phyloP scores from a whole-genome alignment of 2,888 invertebrate genomes.

The Perdita meconis region DNA sequence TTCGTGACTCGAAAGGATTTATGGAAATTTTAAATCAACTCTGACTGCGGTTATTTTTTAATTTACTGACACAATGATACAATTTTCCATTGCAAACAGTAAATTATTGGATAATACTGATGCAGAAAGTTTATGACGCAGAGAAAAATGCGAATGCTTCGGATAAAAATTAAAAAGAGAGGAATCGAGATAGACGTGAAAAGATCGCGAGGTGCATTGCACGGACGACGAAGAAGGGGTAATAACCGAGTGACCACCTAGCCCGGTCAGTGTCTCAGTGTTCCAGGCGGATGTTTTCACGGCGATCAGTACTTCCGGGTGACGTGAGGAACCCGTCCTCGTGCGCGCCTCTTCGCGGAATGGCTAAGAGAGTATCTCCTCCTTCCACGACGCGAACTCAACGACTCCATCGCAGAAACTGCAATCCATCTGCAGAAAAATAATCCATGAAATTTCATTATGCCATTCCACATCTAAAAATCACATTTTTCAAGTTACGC shows the following conservation, averaged over 20 bases:
- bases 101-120: too few species aligned
- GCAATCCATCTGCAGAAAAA: too few species aligned
- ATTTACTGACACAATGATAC: not conserved
- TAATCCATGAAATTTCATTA: too few species aligned
- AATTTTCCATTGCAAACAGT: not conserved
- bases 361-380: conserved; percentile 9
- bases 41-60: not conserved
- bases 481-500: too few species aligned
- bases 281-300: conserved; percentile 77
- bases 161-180: conserved; percentile 14
- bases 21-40: not conserved
- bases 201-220: conserved; percentile 19
- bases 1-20: not conserved
- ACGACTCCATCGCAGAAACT: not conserved
- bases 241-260: conserved; percentile 73
- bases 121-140: not conserved
- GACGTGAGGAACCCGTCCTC: conserved; percentile 30
- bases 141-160: not conserved
- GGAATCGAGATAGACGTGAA: conserved; percentile 24
- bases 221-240: conserved; percentile 52
- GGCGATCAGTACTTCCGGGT: conserved; percentile 68
- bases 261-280: conserved; percentile 78
- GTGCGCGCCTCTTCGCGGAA: conserved; percentile 17
- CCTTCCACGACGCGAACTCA: conserved; percentile 23
- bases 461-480: too few species aligned